phyloP scores from a whole-genome alignment of 92 coral and sea anemone species.

The Zoanthus gigantus region DNA sequence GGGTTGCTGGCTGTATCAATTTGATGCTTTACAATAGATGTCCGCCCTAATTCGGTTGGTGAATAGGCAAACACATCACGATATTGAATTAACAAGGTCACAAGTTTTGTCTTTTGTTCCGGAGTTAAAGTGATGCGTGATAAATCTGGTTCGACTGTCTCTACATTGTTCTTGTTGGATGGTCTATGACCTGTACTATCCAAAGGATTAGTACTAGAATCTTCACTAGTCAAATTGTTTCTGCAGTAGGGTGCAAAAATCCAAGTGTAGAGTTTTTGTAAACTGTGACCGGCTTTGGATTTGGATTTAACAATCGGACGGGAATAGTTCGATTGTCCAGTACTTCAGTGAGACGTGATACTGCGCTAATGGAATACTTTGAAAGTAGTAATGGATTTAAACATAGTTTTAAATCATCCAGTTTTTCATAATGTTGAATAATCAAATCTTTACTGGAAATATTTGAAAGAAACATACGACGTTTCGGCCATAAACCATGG shows the following conservation, averaged over 20 bases:
- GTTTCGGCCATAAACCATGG: too few relatives aligned
- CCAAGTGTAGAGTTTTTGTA: constrained; percentile 17
- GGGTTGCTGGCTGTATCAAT: constrained; percentile 16
- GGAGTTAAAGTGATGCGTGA: background rate
- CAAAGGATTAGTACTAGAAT: background rate
- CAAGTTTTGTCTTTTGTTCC: background rate
- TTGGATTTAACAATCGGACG: constrained; percentile 6
- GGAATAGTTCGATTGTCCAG: background rate
- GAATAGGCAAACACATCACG: constrained; percentile 33
- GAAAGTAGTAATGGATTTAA: background rate
- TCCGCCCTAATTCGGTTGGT: constrained; percentile 26
- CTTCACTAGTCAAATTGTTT: background rate
- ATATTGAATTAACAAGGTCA: constrained; percentile 2
- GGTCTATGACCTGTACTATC: background rate
- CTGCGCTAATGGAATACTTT: background rate
- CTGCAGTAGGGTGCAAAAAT: background rate
- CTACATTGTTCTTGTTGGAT: too few relatives aligned
- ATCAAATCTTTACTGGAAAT: too few relatives aligned
- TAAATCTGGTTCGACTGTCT: background rate
- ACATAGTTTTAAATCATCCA: too few relatives aligned
- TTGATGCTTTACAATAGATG: constrained; percentile 35
- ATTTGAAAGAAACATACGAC: too few relatives aligned
- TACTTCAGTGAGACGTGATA: background rate
- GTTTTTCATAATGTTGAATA: too few relatives aligned
- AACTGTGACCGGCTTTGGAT: background rate